phyloP scores from a whole-genome alignment of 2,113 vertebrate genomes.

The Globicephala melas region DNA sequence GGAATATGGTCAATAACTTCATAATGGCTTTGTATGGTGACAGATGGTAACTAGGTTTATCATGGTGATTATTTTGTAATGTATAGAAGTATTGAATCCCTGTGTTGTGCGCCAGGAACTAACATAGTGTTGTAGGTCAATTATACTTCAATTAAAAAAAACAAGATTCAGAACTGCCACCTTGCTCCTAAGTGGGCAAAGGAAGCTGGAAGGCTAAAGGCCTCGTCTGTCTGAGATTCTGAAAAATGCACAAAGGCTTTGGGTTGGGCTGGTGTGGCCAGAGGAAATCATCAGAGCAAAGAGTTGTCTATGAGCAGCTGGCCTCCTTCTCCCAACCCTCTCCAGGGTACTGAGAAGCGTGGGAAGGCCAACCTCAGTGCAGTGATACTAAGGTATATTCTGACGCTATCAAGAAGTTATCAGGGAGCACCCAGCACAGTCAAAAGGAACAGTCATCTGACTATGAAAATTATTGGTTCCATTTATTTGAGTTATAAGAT shows the following conservation, averaged over 20 bases:
- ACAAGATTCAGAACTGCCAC: not conserved
- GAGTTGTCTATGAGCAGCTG: not conserved
- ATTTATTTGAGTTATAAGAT: not conserved
- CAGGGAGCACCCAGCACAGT: not conserved
- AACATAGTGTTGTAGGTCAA: not conserved
- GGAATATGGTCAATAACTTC: not conserved
- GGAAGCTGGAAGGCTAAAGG: not conserved
- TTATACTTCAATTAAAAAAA: not conserved
- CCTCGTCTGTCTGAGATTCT: not conserved
- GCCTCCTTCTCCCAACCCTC: not conserved
- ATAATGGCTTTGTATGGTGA: not conserved
- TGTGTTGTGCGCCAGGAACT: not conserved
- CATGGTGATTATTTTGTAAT: not conserved
- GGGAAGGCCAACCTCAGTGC: accelerated
- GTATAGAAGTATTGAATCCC: not conserved
- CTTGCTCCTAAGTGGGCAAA: not conserved
- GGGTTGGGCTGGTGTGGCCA: not conserved
- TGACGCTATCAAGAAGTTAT: not conserved
- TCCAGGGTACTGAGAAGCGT: not conserved
- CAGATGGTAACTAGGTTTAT: not conserved
- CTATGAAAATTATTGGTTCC: not conserved
- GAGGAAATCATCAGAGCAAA: not conserved
- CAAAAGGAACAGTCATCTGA: not conserved
- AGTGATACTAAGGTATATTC: not conserved
- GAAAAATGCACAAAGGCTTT: not conserved